These are phyloP conservation scores for Amblyopsis rosae DNA, from an alignment of 2,113 vertebrate genomes.

Conservation along the genomic window DNA sequence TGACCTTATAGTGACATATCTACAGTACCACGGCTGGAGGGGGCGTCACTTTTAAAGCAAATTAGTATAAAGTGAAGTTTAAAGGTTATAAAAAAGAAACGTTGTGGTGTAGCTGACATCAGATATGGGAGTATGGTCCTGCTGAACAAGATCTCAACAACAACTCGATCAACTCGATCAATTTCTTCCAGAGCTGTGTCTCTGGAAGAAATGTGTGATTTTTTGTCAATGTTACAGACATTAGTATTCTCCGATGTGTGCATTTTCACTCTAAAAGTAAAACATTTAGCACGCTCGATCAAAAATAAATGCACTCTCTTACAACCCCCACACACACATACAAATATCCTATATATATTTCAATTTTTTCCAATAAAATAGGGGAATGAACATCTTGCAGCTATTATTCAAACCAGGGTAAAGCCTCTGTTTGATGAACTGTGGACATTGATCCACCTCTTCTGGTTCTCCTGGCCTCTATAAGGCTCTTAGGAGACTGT, in stretches of 20 bases:
- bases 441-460: slow-evolving; percentile 24
- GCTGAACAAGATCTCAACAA: not conserved
- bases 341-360: slow-evolving; percentile 2
- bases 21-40: not conserved
- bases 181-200: not conserved
- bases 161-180: not conserved
- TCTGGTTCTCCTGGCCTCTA: not conserved
- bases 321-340: not conserved
- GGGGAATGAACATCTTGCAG: slow-evolving; percentile 20
- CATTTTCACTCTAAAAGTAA: slow-evolving; percentile 53
- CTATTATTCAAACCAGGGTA: slow-evolving; percentile 49
- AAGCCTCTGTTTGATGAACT: slow-evolving; percentile 8
- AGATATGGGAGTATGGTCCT: not conserved
- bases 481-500: not conserved
- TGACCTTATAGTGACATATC: slow-evolving; percentile 4
- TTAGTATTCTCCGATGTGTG: slow-evolving; percentile 38
- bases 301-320: slow-evolving; percentile 9
- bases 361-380: slow-evolving; percentile 18
- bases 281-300: slow-evolving; percentile 31
- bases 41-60: not conserved
- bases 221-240: slow-evolving; percentile 14
- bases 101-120: not conserved
- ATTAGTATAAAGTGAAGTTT: slow-evolving; percentile 15
- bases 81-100: slow-evolving; percentile 16
- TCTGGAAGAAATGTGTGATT: slow-evolving; percentile 2